phyloP scores from a whole-genome alignment of 2,113 vertebrate genomes.

The Typhlomys cinereus region DNA sequence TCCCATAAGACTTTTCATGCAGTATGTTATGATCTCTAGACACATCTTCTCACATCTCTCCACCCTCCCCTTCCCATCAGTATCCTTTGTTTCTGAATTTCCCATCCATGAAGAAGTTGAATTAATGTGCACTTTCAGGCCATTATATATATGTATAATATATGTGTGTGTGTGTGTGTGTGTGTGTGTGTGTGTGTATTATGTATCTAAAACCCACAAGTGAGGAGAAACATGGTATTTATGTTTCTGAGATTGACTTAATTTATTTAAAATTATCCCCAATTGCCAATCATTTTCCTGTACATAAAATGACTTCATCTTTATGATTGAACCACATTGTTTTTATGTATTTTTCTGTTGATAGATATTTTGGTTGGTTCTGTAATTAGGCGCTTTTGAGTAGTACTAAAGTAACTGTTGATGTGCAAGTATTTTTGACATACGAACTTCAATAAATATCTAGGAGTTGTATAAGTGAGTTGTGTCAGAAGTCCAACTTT shows the following conservation, averaged over 20 bases:
- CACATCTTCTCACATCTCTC: no score
- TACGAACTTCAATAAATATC: neutral
- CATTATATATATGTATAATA: no score
- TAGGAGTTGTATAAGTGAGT: neutral
- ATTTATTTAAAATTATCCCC: neutral
- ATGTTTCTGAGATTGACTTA: neutral
- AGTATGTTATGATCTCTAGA: neutral
- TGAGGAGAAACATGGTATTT: neutral
- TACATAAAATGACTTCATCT: neutral
- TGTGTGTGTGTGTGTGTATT: no score
- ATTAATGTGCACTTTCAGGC: neutral
- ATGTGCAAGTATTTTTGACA: no score
- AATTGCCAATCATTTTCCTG: neutral
- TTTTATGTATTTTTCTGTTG: neutral
- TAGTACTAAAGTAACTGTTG: no score
- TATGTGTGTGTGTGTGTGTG: no score
- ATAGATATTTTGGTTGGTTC: no score
- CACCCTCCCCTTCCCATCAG: no score
- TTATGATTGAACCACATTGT: neutral
- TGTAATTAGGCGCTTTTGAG: no score
- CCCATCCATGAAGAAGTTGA: no score
- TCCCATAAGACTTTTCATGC: neutral
- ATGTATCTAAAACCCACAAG: neutral
- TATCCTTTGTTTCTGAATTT: neutral
- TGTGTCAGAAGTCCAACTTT: neutral